Evolutionary conservation across 2,888 invertebrate genomes (phyloP), one percentile per base, ranked within the genome.

Genomic region (Fissipunctia ypsillon): DNA sequence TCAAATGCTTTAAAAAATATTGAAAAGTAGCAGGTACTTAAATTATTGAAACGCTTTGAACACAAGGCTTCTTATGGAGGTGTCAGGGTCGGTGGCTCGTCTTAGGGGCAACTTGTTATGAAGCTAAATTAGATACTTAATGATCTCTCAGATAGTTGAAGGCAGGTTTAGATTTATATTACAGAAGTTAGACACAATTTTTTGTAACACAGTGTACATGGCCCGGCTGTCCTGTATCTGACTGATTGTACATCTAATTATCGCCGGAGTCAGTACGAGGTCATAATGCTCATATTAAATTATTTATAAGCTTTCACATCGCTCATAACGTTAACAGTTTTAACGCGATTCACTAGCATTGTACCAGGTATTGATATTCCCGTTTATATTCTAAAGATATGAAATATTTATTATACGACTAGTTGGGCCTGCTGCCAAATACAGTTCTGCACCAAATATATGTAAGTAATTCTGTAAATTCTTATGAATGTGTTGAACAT

Each of bases 391-490:
- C 87, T 88, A 85, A 87, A 91, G 89, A 91, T 91, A 91, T 93
- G 89, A 91, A 89, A 91, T 93, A 93, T 92, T 88, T 88, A 90
- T 90, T 88, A 90, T 89, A 90, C 86, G 88, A 90, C 87, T 88
- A 89, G 86, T 86, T 91, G 92, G 93, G 93, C 91, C 83, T 70
- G 85, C 79, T 93, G 94, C 94, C 94, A 94, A 93, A 90, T 91
- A 87, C 87, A 91, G 90, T 89, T 92, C 86, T 92, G 90, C 90
- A 92, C 89, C 89, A 90, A 90, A 89, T 91, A 89, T 81, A 87
- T 85, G 85, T 87, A 84, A 83, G 81, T 85, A 86, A 87, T 81
- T 91, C 86, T 84, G 88, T 90, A 90, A 91, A 91, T 91, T 91
- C 90, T 89, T 87, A 88, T 86, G 88, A 93, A 93, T 91, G 88